Percentiles rank a stretch among this genome's conserved stretches.
Conservation (phyloP, 2,797 vertebrate species). For the Trematomus bernacchii region DNA sequence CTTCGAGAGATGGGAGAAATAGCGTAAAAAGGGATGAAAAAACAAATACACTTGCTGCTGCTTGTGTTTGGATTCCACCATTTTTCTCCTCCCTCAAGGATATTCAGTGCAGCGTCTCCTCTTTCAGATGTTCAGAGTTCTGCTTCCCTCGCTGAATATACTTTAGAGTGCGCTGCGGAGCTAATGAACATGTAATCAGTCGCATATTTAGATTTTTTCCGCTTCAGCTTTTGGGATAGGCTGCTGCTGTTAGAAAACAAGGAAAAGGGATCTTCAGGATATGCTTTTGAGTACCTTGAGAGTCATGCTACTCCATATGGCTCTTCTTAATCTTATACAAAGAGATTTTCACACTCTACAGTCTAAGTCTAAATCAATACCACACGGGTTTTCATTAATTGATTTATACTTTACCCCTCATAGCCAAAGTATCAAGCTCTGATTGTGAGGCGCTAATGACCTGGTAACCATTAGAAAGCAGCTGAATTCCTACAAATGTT, state of each 20-base stretch:
- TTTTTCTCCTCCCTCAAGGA: conserved; percentile 51
- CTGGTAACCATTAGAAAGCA: conserved; percentile 65
- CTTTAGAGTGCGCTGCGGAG: conserved; percentile 50
- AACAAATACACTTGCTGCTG: conserved; percentile 55
- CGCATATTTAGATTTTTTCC: conserved; percentile 51
- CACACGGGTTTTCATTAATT: conserved; percentile 63
- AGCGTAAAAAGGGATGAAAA: conserved; percentile 27
- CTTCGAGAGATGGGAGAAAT: conserved; percentile 57
- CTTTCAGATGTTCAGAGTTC: conserved; percentile 49
- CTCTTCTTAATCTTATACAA: conserved; percentile 37
- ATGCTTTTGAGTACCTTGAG: conserved; percentile 28
- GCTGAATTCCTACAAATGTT: conserved; percentile 76
- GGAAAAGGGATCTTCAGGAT: conserved; percentile 49
- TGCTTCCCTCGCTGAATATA: conserved; percentile 42
- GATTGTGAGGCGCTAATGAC: conserved; percentile 71
- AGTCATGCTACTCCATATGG: conserved; percentile 38
- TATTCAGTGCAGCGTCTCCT: conserved; percentile 55
- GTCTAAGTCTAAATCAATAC: conserved; percentile 65
- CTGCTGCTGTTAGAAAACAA: conserved; percentile 31
- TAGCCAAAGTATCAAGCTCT: conserved; percentile 46
- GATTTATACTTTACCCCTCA: conserved; percentile 61
- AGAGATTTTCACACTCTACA: conserved; percentile 33
- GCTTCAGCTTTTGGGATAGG: conserved; percentile 23
- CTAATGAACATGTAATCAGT: conserved; percentile 69
- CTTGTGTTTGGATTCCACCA: conserved; percentile 42